Evolutionary conservation across 1,140 invertebrate genomes (phyloP).

Genomic region (Physella acuta): DNA sequence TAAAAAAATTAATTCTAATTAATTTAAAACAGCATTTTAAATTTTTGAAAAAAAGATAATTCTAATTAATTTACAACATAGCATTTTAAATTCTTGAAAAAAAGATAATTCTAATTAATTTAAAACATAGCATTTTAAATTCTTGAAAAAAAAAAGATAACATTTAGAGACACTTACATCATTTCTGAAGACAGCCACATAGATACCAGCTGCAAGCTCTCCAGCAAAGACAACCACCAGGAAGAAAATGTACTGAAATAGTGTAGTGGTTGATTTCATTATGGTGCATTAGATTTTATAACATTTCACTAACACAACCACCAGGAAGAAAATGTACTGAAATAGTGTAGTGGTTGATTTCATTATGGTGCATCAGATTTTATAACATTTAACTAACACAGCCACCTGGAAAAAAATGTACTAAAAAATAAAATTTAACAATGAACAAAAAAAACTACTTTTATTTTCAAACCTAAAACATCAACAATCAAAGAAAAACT

Average conservation of each 20-base stretch:
- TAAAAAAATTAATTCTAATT: too few species aligned
- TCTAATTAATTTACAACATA: neutral
- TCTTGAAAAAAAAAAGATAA: neutral
- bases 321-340: slow-evolving; percentile 72
- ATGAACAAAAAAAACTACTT: too few species aligned
- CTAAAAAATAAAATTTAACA: too few species aligned
- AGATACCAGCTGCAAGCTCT: slow-evolving; percentile 73
- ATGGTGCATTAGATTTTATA: too few species aligned
- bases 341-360: too few species aligned
- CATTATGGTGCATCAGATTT: too few species aligned
- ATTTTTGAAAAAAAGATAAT: neutral
- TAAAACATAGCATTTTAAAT: neutral
- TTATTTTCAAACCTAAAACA: too few species aligned
- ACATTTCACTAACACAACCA: slow-evolving; percentile 71
- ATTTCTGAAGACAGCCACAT: slow-evolving; percentile 72
- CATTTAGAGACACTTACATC: slow-evolving; percentile 63
- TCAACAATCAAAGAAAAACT: too few species aligned
- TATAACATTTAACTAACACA: too few species aligned
- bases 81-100: neutral
- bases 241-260: slow-evolving; percentile 71
- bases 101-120: slow-evolving; percentile 1
- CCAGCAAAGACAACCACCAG: slow-evolving; percentile 72
- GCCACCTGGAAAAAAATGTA: slow-evolving; percentile 75
- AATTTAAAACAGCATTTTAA: too few species aligned
- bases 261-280: too few species aligned